Conservation (phyloP, 2,888 invertebrate genomes). For the Crioceris asparagi region DNA sequence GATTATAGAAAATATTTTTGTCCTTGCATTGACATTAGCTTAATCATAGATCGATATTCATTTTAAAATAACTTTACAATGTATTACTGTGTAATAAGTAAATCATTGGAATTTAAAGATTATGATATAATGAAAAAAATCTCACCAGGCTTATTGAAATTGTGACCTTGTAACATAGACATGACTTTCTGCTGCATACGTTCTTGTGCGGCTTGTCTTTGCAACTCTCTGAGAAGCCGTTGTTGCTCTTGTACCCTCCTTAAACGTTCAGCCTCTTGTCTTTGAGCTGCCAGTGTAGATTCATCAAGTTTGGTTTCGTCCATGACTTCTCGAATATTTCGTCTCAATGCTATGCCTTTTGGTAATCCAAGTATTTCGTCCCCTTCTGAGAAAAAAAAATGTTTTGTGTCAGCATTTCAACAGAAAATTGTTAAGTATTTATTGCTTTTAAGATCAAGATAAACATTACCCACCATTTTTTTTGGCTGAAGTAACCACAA, state of each 20-base stretch:
- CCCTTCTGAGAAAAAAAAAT: slow-evolving; percentile 16
- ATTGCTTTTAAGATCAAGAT: not conserved
- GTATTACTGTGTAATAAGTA: too few relatives aligned
- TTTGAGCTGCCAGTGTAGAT: slow-evolving; percentile 82
- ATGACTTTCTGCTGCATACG: slow-evolving; percentile 59
- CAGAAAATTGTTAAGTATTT: not conserved
- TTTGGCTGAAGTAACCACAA: slow-evolving; percentile 56
- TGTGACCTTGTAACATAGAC: slow-evolving; percentile 60
- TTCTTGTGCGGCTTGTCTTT: slow-evolving; percentile 67
- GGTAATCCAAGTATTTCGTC: slow-evolving; percentile 24
- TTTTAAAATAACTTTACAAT: too few relatives aligned
- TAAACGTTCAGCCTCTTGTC: slow-evolving; percentile 83
- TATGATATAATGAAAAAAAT: not conserved
- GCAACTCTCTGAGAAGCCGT: slow-evolving; percentile 68
- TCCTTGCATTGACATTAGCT: too few relatives aligned
- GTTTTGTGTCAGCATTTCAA: not conserved
- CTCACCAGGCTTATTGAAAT: slow-evolving; percentile 31
- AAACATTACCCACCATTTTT: slow-evolving; percentile 16
- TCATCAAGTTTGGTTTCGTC: slow-evolving; percentile 88
- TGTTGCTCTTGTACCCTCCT: slow-evolving; percentile 79
- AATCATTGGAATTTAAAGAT: too few relatives aligned
- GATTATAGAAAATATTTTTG: not conserved
- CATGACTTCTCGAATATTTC: slow-evolving; percentile 88
- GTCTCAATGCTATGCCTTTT: slow-evolving; percentile 53
- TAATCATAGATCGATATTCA: too few relatives aligned